These are phyloP conservation scores for Meteorus colon DNA, from an alignment of 2,888 invertebrate genomes.

Conservation along the genomic window DNA sequence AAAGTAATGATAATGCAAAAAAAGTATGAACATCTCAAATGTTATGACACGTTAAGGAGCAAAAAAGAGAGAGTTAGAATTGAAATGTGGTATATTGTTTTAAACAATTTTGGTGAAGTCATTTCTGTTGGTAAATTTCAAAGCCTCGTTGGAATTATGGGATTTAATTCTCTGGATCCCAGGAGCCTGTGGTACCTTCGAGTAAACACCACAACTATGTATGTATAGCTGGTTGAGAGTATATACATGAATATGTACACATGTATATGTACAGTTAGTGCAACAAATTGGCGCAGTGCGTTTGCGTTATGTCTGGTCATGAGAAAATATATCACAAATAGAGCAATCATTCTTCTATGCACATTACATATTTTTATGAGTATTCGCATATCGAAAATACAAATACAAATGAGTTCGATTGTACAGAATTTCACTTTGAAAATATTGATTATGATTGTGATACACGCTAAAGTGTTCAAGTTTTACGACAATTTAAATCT, in stretches of 20 bases:
- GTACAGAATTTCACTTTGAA: background rate
- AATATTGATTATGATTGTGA: background rate
- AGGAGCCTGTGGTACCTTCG: slow-evolving; percentile 28
- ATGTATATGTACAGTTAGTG: background rate
- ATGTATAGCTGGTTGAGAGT: background rate
- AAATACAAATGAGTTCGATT: background rate
- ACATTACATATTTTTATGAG: background rate
- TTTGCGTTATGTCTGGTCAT: background rate
- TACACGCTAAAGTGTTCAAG: background rate
- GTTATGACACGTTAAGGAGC: slow-evolving; percentile 1
- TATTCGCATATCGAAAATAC: background rate
- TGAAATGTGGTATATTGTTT: slow-evolving; percentile 24
- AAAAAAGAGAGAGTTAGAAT: background rate
- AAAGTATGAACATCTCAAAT: background rate
- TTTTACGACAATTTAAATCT: background rate
- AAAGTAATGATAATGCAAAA: background rate
- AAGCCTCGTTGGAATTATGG: slow-evolving; percentile 31
- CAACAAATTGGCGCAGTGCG: slow-evolving; percentile 25
- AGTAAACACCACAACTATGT: slow-evolving; percentile 38
- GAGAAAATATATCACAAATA: background rate
- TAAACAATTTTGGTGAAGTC: slow-evolving; percentile 22
- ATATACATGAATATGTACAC: background rate
- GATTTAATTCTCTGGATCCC: slow-evolving; percentile 31
- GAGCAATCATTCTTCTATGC: background rate
- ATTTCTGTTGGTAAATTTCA: slow-evolving; percentile 29